Base-by-base conservation (phyloP, 2,113 vertebrate genomes). In the Mustelus asterias region DNA sequence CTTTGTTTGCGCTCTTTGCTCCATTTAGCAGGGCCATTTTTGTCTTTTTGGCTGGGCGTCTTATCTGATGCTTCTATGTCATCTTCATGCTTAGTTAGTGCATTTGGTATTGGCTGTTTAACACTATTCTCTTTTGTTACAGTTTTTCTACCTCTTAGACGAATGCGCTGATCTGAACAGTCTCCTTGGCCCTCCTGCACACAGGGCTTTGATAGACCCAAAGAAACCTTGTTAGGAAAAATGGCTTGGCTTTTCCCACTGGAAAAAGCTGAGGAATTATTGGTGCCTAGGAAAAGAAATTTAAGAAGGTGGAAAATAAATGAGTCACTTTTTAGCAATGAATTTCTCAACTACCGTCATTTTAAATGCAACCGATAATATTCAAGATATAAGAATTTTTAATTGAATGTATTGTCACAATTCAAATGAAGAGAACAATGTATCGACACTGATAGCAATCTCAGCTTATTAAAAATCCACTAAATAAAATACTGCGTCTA, bases 241-340 rank as follows among this genome's bases (percentile, higher is more conserved):
- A 11, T 18, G 26, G 41, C 18, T 76, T 72, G 94, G 41, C 5
- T 44, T 54, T 54, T 29, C 44, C 67, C 41, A 18, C 26, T 29
- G 33, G 94, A 72, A 44, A 48, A 72, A 72, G 44, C 67, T 14
- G 69, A 76, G 10, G 44, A 70, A 72, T 26, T 95, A 76, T 54
- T 72, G 70, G 24, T 95, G 41, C 69, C 94, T 95, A 54, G 33
- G 26, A 60, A 63, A 89, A 95, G 22, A 70, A 95, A 95, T 95
- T 29, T 33, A 95, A 44, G 48, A 72, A 93, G 5, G 22, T 93
- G 60, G 60, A 93, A 93, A 93, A 65, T 65, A 37, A 93, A 67
- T 65, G 37, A 48, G 37, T 48, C 67, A 72, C 26, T 94, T 69
- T 41, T 29, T 26, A 70, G 69, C 58, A 94, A 8, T 95, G 65